Base-by-base conservation (phyloP, 2,888 invertebrate genomes). In the Erannis defoliaria region DNA sequence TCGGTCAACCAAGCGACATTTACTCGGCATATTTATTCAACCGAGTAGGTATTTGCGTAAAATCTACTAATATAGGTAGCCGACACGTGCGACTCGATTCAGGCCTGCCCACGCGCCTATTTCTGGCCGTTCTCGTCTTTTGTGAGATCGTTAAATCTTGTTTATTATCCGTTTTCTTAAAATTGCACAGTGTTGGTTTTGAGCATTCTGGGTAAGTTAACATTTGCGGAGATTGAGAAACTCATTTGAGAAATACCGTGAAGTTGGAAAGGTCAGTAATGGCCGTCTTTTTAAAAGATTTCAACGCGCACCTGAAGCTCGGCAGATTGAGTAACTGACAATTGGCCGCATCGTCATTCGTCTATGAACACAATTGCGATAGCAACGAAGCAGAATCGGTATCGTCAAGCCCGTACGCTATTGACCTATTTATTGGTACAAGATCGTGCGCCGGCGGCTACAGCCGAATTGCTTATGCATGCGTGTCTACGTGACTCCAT, bases 361-460 rank as follows among this genome's bases (percentile, higher is more conserved):
- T 64, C 53, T 49, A 50, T 61, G 26, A 51, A 48, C 48, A 42
- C 42, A 63, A 53, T 58, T 16, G 33, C 51, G 35, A 49, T 43
- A 40, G 51, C 40, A 14, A 12, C 40, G 53, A 50, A 59, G 46
- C 55, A 62, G 55, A 45, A 58, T 64, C 37, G 38, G 23, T 45
- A 49, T 48, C 42, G 51, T 55, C 53, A 37, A 50, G 56, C 66
- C 72, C 70, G 67, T 71, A 58, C 59, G 82, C 84, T 86, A 87
- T 88, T 89, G 90, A 86, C 90, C 90, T 80, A 90, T 90, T 87
- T 90, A 84, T 77, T 77, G 77, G 82, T 77, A 83, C 86, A 88
- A 87, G 86, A 84, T 76, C 80, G 80, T 76, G 74, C 70, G 76
- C 75, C 77, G 83, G 74, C 83, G 84, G 67, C 83, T 79, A 74